Base-by-base conservation (phyloP, 2,888 invertebrate species). In the Chrysolina haemoptera region DNA sequence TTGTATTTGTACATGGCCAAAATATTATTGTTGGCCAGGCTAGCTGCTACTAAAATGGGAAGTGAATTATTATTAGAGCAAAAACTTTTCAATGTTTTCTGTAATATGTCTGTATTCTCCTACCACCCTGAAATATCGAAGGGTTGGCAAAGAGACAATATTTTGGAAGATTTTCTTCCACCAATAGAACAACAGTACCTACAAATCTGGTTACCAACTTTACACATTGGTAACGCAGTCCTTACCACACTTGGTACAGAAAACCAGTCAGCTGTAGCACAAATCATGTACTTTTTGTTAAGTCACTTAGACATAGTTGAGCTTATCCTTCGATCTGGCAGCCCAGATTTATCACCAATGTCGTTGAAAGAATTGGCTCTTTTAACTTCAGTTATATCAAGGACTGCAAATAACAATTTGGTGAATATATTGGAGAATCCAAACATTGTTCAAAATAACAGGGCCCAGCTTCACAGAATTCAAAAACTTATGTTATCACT, bases 1-100 rank as follows among this genome's bases (percentile, higher is more conserved):
- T 88, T 97, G 0, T 97, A 96, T 89, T 91, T 96, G 16, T 97
- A 96, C 88, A 95, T 96, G 86, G 94, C 96, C 0, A 95, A 96
- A 89, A 93, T 97, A 93, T 92, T 94, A 48, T 90, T 95, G 79
- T 89, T 96, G 18, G 90, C 92, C 68, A 91, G 94, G 83, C 89
- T 96, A 81, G 93, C 95, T 0, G 77, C 79, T 62, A 77, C 91
- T 0, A 90, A 92, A 76, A 83, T 90, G 12, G 96, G 96, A 77
- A 92, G 93, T 0, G 92, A 92, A 81, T 86, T 91, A 67, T 83
- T 94, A 0, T 82, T 94, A 8, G 91, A 91, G 77, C 91, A 91
- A 76, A 91, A 91, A 75, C 86, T 91, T 2, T 83, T 94, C 35
- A 89, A 90, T 0, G 90, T 91, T 62, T 86, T 94, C 14, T 93